Conservation (phyloP, 2,888 invertebrate genomes). For the Phengaris arion region DNA sequence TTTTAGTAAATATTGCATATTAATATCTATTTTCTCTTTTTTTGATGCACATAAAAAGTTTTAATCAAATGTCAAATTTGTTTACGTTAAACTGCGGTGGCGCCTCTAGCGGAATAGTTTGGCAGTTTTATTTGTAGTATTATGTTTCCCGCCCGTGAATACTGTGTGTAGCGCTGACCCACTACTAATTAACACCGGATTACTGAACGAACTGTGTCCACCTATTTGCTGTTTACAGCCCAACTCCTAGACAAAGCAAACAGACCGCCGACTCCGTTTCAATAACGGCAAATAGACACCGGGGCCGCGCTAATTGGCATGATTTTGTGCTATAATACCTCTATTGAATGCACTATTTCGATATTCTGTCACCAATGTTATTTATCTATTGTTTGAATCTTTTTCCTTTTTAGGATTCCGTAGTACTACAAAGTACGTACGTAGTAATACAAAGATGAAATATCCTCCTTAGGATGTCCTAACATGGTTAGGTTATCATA, state of each 20-base stretch:
- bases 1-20: too few species aligned
- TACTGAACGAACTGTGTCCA: slow-evolving; percentile 65
- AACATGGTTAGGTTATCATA: too few species aligned
- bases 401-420: too few species aligned
- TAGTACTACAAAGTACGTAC: too few species aligned
- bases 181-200: slow-evolving; percentile 76
- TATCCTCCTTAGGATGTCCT: too few species aligned
- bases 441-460: too few species aligned
- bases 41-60: too few species aligned
- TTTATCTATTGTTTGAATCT: neutral
- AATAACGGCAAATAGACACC: slow-evolving; percentile 50
- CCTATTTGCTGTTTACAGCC: slow-evolving; percentile 72
- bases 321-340: neutral
- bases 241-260: slow-evolving; percentile 70
- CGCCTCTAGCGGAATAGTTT: too few species aligned
- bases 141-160: slow-evolving; percentile 33
- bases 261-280: slow-evolving; percentile 56
- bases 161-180: slow-evolving; percentile 56
- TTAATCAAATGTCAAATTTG: too few species aligned
- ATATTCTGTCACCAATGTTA: neutral
- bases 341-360: slow-evolving; percentile 29
- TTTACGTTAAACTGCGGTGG: too few species aligned
- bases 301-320: slow-evolving; percentile 25
- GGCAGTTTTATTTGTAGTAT: neutral
- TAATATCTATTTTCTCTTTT: too few species aligned